phyloP scores from a whole-genome alignment of 2,113 vertebrate species.

The Ailurus styani region DNA sequence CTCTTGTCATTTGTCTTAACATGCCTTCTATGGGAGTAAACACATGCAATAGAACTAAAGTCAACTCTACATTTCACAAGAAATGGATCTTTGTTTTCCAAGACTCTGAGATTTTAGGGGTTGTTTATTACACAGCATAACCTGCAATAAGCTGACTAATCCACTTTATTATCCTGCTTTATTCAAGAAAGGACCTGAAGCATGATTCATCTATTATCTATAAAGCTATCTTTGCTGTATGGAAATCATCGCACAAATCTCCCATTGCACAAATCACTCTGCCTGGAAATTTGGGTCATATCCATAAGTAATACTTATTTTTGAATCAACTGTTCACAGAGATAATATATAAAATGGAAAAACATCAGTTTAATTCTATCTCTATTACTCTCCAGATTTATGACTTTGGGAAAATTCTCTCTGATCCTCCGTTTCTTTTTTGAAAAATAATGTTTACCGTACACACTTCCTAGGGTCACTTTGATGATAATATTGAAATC shows the following conservation, averaged over 20 bases:
- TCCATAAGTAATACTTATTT: background rate
- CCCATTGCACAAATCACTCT: too few species aligned
- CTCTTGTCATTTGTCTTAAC: background rate
- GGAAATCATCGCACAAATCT: background rate
- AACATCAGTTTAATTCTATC: background rate
- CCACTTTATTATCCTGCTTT: background rate
- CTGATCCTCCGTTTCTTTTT: background rate
- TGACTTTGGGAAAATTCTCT: background rate
- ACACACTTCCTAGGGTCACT: background rate
- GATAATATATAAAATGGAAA: background rate
- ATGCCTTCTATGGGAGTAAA: background rate
- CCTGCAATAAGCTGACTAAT: background rate
- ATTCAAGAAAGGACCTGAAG: background rate
- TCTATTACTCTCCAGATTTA: background rate
- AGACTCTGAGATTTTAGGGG: background rate
- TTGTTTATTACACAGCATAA: background rate
- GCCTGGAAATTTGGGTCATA: background rate
- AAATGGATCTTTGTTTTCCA: background rate
- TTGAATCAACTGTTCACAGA: background rate
- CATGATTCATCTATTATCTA: background rate
- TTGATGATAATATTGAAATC: background rate
- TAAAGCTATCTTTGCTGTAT: background rate
- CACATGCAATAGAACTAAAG: background rate
- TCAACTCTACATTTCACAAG: background rate
- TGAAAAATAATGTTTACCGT: background rate